Base-by-base conservation (phyloP, 2,888 invertebrate genomes). In the Cryptus armator region DNA sequence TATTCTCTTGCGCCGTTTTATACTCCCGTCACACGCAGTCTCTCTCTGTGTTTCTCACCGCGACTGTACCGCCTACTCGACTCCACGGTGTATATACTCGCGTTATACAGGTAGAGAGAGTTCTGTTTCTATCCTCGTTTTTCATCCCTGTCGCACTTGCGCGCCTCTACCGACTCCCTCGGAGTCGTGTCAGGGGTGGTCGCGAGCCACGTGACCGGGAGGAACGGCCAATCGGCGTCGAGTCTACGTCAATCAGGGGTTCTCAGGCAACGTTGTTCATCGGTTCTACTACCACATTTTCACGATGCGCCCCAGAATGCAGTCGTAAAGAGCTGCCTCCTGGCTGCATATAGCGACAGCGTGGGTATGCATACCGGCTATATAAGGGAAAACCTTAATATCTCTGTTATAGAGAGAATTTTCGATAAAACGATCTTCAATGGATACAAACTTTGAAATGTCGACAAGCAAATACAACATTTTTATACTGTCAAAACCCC, bases 241-340 rank as follows among this genome's bases (percentile, higher is more conserved):
- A 48, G 85, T 84, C 89, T 89, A 92, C 92, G 92, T 91, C 93
- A 91, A 82, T 66, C 91, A 91, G 91, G 43, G 92, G 91, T 89
- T 90, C 93, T 92, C 93, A 91, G 43, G 51, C 16, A 19, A n/a
- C 32, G 16, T 32, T 32, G n/a, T 7, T 46, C 44, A 32, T 37
- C 14, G 19, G 46, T 53, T 12, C 44, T 24, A 68, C 51, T 43
- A 48, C 32, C 53, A 12, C 53, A 44, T 51, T 76, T 62, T 75
- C 43, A 16, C 64, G 24, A 75, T 64, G 66, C 75, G 53, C 70
- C 71, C 75, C 44, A 56, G 80, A 83, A 85, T 85, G 76, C 80
- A 72, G 76, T 46, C 19, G 76, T 53, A 51, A 59, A 67, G 29
- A 62, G 29, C 19, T 74, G 44, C 53, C 48, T 12, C 48, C 59